Base-by-base conservation (phyloP, 2,113 vertebrate species). In the Corydoras sp. region DNA sequence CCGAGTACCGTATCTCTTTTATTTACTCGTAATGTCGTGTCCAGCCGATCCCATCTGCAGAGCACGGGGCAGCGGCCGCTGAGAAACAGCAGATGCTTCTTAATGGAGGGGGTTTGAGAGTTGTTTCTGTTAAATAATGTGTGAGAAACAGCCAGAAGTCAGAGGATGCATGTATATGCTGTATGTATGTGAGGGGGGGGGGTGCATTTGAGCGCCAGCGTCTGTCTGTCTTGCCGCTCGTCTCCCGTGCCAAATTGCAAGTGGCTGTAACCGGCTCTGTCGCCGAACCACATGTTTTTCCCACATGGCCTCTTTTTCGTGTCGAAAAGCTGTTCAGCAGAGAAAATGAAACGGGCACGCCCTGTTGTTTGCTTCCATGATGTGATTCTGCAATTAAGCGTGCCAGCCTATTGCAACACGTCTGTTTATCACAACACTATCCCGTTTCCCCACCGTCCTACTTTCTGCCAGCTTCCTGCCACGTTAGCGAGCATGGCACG, bases 31-130 rank as follows among this genome's bases (percentile, higher is more conserved):
- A 73, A 73, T 77, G 66, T 80, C 79, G 73, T 49, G 60, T 29
- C 76, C 48, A 63, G 53, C 58, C 30, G 10, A 67, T 72, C 32
- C n/a, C 49, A 72, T 32, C 62, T 31, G 24, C 4, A 71, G 71
- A 9, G 71, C 68, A 56, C 32, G 29, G 49, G 69, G 68, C 71
- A 68, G 30, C 14, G 9, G 35, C 9, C 10, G 63, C 61, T 78
- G 74, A 80, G 71, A 76, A 75, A 75, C 56, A 67, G 64, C 76
- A 81, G 77, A 81, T 80, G 76, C 55, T 75, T 70, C 63, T 69
- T 71, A 71, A 70, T 78, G 73, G 67, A 70, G 6, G 59, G 58
- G 6, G 65, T 68, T 31, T 12, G 12, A 18, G 72, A 61, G 56
- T 65, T 62, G 58, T 60, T 53, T 43, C 59, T 9, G 51, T 60